Evolutionary conservation across 2,113 vertebrate genomes (phyloP).

Genomic region (Muntiacus muntjak): DNA sequence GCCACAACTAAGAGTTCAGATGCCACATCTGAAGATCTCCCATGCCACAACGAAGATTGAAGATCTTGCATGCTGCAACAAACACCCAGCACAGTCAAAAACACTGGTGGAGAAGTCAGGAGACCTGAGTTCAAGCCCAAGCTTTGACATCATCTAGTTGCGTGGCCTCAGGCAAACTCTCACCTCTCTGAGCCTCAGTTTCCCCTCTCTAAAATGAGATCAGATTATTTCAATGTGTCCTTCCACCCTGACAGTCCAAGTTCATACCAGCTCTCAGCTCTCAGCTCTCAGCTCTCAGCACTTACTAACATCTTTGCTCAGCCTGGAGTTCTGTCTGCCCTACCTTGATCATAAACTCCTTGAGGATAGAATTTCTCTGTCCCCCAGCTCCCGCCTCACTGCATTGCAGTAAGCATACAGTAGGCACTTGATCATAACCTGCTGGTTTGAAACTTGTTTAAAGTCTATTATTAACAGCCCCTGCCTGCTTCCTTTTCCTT

Average conservation of each 20-base stretch:
- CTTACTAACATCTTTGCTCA: neutral
- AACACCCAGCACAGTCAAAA: neutral
- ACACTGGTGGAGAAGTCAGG: neutral
- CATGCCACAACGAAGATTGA: neutral
- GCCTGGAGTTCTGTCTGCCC: neutral
- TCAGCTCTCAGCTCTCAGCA: neutral
- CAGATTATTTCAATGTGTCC: neutral
- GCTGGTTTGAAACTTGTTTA: neutral
- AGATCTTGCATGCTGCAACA: accelerated
- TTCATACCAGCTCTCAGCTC: neutral
- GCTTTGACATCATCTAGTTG: neutral
- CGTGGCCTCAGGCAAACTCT: neutral
- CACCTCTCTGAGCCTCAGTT: neutral
- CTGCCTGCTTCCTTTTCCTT: neutral
- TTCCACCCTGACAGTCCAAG: neutral
- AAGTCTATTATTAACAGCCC: neutral
- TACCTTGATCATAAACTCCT: neutral
- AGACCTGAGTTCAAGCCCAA: neutral
- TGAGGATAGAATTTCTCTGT: neutral
- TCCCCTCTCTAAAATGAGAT: neutral
- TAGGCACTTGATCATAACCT: neutral
- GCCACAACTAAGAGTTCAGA: neutral
- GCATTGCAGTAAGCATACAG: neutral
- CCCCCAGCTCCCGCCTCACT: neutral
- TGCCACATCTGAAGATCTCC: neutral